A percentile compares a stretch with the other conserved stretches of the same genome.
Evolutionary conservation across 2,797 vertebrate genomes (phyloP).

Genomic region (Falco novaeseelandiae): DNA sequence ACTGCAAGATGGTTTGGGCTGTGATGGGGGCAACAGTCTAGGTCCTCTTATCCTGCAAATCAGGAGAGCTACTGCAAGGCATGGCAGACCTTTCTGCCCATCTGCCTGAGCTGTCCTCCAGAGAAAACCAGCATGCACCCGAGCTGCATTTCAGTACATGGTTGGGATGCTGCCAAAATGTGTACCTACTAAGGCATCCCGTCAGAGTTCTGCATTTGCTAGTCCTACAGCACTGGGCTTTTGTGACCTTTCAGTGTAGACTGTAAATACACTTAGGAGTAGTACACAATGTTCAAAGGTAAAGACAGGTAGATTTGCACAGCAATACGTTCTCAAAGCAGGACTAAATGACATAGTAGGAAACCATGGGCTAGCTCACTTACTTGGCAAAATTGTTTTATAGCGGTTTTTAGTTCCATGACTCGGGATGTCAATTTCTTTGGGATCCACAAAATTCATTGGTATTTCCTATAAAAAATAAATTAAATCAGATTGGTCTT

Average conservation of each 20-base stretch:
- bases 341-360: neutral
- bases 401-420: slow-evolving; percentile 97
- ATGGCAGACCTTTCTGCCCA: neutral
- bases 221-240: neutral
- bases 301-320: neutral
- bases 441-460: slow-evolving; percentile 98
- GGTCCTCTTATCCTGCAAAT: neutral
- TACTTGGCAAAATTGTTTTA: slow-evolving; percentile 97
- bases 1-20: neutral
- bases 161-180: neutral
- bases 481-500: slow-evolving; percentile 62
- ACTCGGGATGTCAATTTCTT: slow-evolving; percentile 92
- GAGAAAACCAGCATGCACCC: neutral
- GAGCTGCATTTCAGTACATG: neutral
- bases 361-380: slow-evolving; percentile 69
- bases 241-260: neutral
- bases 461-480: slow-evolving; percentile 90
- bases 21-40: neutral
- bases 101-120: neutral
- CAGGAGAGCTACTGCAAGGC: neutral
- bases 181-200: neutral
- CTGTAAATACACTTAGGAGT: neutral
- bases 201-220: neutral
- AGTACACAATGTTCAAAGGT: neutral
- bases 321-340: neutral